A percentile compares a stretch with the other conserved stretches of the same genome.
phyloP scores from a whole-genome alignment of 2,888 invertebrate species.

The Clistopyga incitator region DNA sequence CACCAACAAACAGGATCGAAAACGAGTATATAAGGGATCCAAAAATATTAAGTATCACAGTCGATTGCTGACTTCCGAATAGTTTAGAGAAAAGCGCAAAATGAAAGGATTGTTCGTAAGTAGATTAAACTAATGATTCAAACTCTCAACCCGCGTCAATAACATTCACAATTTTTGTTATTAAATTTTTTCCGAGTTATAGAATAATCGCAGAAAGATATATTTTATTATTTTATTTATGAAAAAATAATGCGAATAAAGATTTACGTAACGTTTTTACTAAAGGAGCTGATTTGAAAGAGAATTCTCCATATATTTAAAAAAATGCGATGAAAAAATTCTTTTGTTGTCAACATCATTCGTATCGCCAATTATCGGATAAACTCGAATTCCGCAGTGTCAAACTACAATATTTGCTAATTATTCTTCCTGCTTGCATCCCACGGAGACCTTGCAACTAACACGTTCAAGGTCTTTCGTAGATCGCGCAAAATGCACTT shows the following conservation, averaged over 20 bases:
- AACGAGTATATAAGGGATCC: conserved; percentile 45
- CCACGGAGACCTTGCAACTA: conserved; percentile 9
- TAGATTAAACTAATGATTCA: conserved; percentile 6
- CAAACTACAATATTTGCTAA: conserved; percentile 1
- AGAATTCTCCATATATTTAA: too few relatives aligned
- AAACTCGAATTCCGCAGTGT: background rate
- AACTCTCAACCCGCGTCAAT: background rate
- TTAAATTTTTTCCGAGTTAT: too few relatives aligned
- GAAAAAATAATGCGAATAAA: too few relatives aligned
- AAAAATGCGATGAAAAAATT: background rate
- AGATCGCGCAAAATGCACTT: conserved; percentile 46
- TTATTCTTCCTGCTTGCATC: conserved; percentile 20
- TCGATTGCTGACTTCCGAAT: background rate
- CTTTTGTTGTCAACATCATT: background rate
- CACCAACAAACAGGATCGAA: background rate
- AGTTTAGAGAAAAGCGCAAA: conserved; percentile 1
- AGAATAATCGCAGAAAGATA: too few relatives aligned
- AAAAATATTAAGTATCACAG: conserved; percentile 27
- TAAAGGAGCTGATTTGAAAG: too few relatives aligned
- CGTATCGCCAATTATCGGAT: background rate
- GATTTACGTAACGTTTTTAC: too few relatives aligned
- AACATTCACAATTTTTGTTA: too few relatives aligned
- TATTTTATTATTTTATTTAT: too few relatives aligned
- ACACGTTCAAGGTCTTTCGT: conserved; percentile 48
- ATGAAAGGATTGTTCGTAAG: conserved; percentile 52